Conservation (phyloP, 2,888 invertebrate genomes). For the Drymonia ruficornis region DNA sequence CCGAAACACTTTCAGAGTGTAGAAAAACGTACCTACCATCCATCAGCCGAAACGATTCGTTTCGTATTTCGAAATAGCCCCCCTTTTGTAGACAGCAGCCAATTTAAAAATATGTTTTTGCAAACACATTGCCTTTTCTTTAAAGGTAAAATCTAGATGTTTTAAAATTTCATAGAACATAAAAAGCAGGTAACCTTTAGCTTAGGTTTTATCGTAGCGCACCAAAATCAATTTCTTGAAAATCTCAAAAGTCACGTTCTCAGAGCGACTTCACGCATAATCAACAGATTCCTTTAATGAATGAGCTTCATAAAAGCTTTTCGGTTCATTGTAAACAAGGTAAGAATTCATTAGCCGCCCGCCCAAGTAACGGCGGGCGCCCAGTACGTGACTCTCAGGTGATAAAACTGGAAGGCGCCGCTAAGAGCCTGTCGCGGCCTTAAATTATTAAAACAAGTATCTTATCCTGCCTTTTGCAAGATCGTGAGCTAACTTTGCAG, state of each 20-base stretch:
- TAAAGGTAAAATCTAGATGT: no score
- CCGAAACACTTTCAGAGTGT: no score
- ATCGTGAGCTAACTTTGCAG: constrained; percentile 35
- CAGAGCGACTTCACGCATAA: constrained; percentile 67
- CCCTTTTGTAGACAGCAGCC: no score
- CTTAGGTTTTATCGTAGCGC: constrained; percentile 47
- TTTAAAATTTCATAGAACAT: constrained; percentile 10
- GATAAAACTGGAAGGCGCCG: constrained; percentile 56
- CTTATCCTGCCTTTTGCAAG: constrained; percentile 44
- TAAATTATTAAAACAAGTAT: constrained; percentile 62
- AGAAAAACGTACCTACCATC: no score
- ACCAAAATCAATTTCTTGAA: constrained; percentile 57
- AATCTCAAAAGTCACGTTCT: constrained; percentile 67
- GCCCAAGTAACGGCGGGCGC: constrained; percentile 51
- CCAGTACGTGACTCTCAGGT: constrained; percentile 70
- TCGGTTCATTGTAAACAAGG: constrained; percentile 77
- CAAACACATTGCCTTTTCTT: no score
- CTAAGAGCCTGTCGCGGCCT: constrained; percentile 51
- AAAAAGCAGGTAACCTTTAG: constrained; percentile 46
- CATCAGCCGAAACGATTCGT: no score
- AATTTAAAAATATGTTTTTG: no score
- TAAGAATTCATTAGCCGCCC: constrained; percentile 72
- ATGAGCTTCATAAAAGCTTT: constrained; percentile 72
- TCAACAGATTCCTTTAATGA: constrained; percentile 67
- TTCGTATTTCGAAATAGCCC: no score